Percentiles rank a stretch among this genome's conserved stretches.
phyloP scores from a whole-genome alignment of 2,888 invertebrate genomes.

The Coelinius sp. region DNA sequence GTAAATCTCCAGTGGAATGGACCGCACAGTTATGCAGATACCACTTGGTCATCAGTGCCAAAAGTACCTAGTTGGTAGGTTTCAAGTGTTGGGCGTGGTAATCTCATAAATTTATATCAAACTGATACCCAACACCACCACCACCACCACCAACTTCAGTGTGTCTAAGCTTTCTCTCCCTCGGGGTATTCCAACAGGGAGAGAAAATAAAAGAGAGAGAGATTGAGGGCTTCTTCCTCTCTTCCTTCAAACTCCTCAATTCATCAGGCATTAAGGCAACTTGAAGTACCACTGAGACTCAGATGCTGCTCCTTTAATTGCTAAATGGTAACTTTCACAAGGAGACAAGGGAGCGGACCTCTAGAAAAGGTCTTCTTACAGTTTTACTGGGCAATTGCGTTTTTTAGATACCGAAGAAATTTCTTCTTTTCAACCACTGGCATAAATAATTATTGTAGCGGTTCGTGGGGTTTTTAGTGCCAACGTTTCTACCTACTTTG shows the following conservation, averaged over 20 bases:
- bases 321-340: constrained; percentile 16
- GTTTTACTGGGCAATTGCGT: too few species aligned
- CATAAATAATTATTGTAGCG: too few species aligned
- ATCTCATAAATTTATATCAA: constrained; percentile 41
- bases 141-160: background rate
- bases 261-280: constrained; percentile 25
- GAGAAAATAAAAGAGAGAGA: background rate
- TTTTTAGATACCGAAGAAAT: too few species aligned
- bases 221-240: background rate
- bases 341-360: constrained; percentile 17
- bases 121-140: constrained; percentile 10
- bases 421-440: too few species aligned
- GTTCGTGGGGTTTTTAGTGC: too few species aligned
- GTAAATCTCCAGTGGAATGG: constrained; percentile 29
- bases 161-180: background rate
- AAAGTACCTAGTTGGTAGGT: constrained; percentile 15
- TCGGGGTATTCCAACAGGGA: background rate
- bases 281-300: constrained; percentile 20
- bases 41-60: constrained; percentile 23
- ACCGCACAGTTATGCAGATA: constrained; percentile 25
- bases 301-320: constrained; percentile 23
- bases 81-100: constrained; percentile 27
- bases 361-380: background rate
- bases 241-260: background rate
- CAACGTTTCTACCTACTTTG: too few species aligned